These are phyloP conservation scores for Pocillopora damicornis DNA, from an alignment of 64 coral and sea anemone species.

Conservation along the genomic window DNA sequence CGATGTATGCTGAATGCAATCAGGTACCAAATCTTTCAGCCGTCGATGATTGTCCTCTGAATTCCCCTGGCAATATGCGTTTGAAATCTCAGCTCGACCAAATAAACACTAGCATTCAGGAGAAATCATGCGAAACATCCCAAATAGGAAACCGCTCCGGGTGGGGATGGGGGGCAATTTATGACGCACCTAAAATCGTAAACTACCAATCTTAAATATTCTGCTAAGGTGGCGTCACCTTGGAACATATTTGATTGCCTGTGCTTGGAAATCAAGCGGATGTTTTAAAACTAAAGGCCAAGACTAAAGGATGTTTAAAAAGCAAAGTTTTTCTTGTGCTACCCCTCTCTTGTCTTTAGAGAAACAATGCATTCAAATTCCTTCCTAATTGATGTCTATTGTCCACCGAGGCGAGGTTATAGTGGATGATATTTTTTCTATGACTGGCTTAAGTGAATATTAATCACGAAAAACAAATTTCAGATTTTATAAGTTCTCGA, in stretches of 20 bases:
- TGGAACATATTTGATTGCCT: background rate
- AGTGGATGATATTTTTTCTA: conserved; percentile 6
- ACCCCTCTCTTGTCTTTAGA: background rate
- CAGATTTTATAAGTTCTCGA: background rate
- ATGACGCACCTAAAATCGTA: background rate
- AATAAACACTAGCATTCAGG: conserved; percentile 7
- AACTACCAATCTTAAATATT: background rate
- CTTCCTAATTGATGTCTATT: background rate
- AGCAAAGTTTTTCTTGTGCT: background rate
- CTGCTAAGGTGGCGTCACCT: background rate
- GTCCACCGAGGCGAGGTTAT: background rate
- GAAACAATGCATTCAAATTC: background rate
- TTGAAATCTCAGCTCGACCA: conserved; percentile 5
- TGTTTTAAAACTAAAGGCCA: background rate
- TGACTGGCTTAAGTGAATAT: conserved; percentile 11
- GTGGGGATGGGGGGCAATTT: background rate
- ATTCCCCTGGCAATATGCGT: conserved; percentile 3
- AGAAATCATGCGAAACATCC: conserved; percentile 21
- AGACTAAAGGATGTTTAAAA: background rate
- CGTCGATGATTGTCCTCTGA: conserved; percentile 9
- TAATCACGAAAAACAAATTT: conserved; percentile 18
- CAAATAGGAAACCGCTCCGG: background rate
- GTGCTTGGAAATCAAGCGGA: background rate
- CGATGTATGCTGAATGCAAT: background rate
- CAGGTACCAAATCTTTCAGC: background rate